phyloP scores from a whole-genome alignment of 2,113 vertebrate genomes.

The Cepphus grylle region DNA sequence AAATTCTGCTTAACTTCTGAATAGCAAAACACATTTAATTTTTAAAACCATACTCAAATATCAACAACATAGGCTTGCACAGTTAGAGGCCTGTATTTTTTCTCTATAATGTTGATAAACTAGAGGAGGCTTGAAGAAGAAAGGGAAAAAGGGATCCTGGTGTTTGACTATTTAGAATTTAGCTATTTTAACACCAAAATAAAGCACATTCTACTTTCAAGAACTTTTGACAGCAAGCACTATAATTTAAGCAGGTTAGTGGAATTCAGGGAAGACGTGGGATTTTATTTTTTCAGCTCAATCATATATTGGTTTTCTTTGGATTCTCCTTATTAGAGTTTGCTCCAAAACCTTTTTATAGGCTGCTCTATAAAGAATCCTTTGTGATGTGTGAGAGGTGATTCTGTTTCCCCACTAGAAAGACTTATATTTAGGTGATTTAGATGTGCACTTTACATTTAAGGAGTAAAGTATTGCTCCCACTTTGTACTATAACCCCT shows the following conservation, averaged over 20 bases:
- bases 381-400: background rate
- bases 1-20: background rate
- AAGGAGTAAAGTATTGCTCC: constrained; percentile 1
- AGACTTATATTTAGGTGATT: constrained; percentile 2
- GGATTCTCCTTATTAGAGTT: background rate
- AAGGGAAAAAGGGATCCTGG: background rate
- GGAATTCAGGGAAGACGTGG: background rate
- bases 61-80: background rate
- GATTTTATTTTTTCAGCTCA: background rate
- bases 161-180: background rate
- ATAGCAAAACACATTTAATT: background rate
- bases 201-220: background rate
- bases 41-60: background rate
- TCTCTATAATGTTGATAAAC: background rate
- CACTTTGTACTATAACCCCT: background rate
- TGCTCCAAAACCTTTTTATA: background rate
- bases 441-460: constrained; percentile 25
- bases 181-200: background rate
- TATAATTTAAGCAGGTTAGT: background rate
- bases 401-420: background rate
- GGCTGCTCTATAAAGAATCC: background rate
- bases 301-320: background rate
- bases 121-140: background rate
- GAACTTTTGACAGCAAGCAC: background rate
- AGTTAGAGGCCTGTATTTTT: background rate